Conservation (phyloP, 2,113 vertebrate genomes). For the Zapornia atra region DNA sequence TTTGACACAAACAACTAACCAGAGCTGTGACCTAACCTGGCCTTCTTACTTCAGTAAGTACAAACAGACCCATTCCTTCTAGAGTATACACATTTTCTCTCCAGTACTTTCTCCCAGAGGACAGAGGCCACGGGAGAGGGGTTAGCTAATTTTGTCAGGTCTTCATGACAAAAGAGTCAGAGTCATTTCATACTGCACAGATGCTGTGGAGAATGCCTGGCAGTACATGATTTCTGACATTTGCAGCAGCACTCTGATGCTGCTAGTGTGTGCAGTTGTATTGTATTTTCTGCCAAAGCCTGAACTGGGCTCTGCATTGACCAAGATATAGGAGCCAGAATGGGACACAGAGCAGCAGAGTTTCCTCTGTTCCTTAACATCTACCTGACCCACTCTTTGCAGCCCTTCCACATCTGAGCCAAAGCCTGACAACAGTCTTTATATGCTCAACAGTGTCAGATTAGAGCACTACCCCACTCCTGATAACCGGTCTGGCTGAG, state of each 20-base stretch:
- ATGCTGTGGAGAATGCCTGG: not conserved
- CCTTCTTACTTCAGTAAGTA: not conserved
- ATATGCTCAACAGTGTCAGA: fast-evolving
- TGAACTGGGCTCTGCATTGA: not conserved
- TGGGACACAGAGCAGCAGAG: fast-evolving
- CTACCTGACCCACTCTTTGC: not conserved
- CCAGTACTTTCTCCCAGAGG: not conserved
- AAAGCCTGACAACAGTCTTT: not conserved
- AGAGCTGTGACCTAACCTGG: not conserved
- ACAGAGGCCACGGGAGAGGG: not conserved
- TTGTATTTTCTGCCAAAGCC: not conserved
- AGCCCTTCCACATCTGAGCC: not conserved
- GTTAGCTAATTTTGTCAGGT: not conserved
- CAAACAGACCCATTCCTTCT: not conserved
- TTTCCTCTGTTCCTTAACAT: not conserved
- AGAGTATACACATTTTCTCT: not conserved
- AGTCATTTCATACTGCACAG: not conserved
- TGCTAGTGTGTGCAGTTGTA: not conserved
- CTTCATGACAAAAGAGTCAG: not conserved
- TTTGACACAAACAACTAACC: not conserved
- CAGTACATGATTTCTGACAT: not conserved
- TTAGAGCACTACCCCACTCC: not conserved
- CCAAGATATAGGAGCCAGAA: not conserved
- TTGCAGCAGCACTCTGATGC: not conserved
- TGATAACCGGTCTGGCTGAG: not conserved